Evolutionary conservation across 2,888 invertebrate genomes (phyloP).

Genomic region (Meloe dianella): DNA sequence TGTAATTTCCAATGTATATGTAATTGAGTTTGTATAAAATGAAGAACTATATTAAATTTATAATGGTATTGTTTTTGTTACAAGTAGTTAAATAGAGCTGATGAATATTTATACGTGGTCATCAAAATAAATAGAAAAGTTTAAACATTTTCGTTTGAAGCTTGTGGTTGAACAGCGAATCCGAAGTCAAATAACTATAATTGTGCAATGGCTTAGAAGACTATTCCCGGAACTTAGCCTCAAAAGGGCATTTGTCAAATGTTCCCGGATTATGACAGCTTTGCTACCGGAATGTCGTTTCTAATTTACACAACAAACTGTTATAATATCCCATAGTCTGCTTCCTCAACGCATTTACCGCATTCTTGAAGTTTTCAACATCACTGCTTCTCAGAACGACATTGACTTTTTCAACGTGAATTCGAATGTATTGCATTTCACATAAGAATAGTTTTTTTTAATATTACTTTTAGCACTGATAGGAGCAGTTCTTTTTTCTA

Average conservation of each 20-base stretch:
- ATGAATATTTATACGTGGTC: neutral
- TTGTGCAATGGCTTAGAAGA: conserved; percentile 38
- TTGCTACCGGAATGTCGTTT: conserved; percentile 30
- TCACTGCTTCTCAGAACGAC: neutral
- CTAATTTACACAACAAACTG: conserved; percentile 31
- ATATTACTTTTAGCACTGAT: neutral
- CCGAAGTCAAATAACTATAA: conserved; percentile 39
- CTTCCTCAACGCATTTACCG: conserved; percentile 18
- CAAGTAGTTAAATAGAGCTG: neutral
- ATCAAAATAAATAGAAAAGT: neutral
- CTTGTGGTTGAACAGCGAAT: conserved; percentile 1
- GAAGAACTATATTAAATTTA: conserved; percentile 11
- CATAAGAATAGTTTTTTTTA: neutral
- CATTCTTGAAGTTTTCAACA: conserved; percentile 5
- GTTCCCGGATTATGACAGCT: conserved; percentile 37
- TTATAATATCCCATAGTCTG: conserved; percentile 12
- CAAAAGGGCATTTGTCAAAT: conserved; percentile 38
- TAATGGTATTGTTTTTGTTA: neutral
- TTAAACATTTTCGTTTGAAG: neutral
- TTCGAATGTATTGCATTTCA: neutral
- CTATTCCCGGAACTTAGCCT: conserved; percentile 33
- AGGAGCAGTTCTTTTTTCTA: neutral
- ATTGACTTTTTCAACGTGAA: neutral
- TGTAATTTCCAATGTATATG: conserved; percentile 26
- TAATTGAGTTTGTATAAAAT: conserved; percentile 31